These are phyloP conservation scores for Chrosomus eos DNA, from an alignment of 2,797 vertebrate species.

Conservation along the genomic window DNA sequence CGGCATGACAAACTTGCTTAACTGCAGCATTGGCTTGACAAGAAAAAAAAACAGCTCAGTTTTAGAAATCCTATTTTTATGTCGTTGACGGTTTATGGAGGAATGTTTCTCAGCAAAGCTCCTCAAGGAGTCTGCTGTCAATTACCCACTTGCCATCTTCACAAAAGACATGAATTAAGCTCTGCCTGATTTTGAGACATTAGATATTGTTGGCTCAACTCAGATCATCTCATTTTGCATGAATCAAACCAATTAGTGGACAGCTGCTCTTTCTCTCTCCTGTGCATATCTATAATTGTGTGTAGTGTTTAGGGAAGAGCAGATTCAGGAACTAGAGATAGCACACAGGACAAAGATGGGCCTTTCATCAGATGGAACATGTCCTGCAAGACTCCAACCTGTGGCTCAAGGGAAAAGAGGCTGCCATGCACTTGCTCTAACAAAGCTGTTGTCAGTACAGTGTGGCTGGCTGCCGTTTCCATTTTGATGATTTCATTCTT, in stretches of 20 bases:
- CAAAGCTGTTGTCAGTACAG: conserved; percentile 43
- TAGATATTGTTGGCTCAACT: conserved; percentile 38
- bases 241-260: conserved; percentile 54
- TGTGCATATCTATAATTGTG: conserved; percentile 45
- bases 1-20: conserved; percentile 36
- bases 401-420: conserved; percentile 32
- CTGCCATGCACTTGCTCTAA: conserved; percentile 38
- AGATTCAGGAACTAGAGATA: conserved; percentile 33
- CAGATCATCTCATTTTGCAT: conserved; percentile 43
- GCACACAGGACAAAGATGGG: conserved; percentile 41
- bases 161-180: not conserved
- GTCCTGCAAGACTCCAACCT: conserved; percentile 41
- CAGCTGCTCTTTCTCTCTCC: conserved; percentile 30
- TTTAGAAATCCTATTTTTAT: conserved; percentile 17
- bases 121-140: not conserved
- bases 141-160: not conserved
- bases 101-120: conserved; percentile 1
- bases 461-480: conserved; percentile 38
- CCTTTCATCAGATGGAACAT: conserved; percentile 52
- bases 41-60: not conserved
- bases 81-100: not conserved
- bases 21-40: conserved; percentile 24
- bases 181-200: conserved; percentile 30
- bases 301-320: conserved; percentile 37
- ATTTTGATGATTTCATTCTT: conserved; percentile 51